phyloP scores from a whole-genome alignment of 2,113 vertebrate genomes.

The Poicephalus meyeri region DNA sequence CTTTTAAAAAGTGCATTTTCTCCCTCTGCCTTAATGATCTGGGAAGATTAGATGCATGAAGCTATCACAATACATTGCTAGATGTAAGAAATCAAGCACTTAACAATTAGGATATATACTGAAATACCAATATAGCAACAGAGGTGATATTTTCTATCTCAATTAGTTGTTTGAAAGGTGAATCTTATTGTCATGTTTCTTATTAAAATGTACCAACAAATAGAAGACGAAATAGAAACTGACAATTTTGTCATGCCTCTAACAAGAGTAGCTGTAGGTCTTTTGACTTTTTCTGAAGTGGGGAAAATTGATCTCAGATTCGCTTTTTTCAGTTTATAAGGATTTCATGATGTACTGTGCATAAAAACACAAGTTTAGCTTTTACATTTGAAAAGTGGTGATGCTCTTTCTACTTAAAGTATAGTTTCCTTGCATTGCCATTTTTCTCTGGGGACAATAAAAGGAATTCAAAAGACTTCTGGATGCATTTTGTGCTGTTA shows the following conservation, averaged over 20 bases:
- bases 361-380: background rate
- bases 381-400: background rate
- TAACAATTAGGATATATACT: background rate
- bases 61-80: background rate
- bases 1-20: background rate
- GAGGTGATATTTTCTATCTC: background rate
- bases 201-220: background rate
- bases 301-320: background rate
- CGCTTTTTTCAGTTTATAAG: background rate
- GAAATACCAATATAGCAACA: background rate
- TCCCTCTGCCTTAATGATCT: background rate
- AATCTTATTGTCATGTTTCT: background rate
- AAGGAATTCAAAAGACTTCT: background rate
- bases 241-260: background rate
- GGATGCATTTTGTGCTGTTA: background rate
- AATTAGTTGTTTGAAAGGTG: background rate
- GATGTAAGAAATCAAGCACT: background rate
- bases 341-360: background rate
- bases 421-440: background rate
- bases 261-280: background rate
- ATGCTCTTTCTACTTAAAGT: background rate
- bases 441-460: background rate
- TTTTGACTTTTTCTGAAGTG: background rate
- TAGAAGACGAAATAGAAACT: background rate
- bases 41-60: background rate